Conservation (phyloP, 2,888 invertebrate species). For the Psylliodes chrysocephalus region DNA sequence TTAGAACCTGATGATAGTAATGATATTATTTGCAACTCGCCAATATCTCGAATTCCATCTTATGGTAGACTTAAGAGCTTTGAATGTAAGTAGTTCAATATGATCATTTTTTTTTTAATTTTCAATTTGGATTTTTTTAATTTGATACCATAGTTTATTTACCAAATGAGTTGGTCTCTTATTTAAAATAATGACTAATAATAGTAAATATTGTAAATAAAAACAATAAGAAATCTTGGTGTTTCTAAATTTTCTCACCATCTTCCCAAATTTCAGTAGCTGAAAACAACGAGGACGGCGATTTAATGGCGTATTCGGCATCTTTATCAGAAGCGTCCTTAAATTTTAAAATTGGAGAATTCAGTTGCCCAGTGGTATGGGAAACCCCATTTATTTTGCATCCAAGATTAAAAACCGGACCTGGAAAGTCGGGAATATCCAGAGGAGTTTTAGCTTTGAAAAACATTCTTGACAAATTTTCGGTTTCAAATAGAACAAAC, state of each 20-base stretch:
- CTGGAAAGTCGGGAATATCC: slow-evolving; percentile 70
- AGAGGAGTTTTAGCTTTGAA: slow-evolving; percentile 73
- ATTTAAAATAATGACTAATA: no score
- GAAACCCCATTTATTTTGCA: slow-evolving; percentile 75
- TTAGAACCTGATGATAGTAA: slow-evolving; percentile 71
- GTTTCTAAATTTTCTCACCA: neutral
- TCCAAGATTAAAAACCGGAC: slow-evolving; percentile 75
- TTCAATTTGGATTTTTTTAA: neutral
- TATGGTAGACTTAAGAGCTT: slow-evolving; percentile 58
- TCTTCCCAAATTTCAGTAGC: slow-evolving; percentile 44
- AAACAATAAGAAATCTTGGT: no score
- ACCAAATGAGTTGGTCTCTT: no score
- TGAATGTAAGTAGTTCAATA: slow-evolving; percentile 59
- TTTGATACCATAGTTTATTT: no score
- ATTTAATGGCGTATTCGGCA: slow-evolving; percentile 51
- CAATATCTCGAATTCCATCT: slow-evolving; percentile 55
- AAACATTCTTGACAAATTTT: slow-evolving; percentile 74
- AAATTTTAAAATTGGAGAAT: slow-evolving; percentile 73
- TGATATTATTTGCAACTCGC: slow-evolving; percentile 48
- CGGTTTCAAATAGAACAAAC: slow-evolving; percentile 77
- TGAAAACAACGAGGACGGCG: slow-evolving; percentile 59
- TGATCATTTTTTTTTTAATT: no score
- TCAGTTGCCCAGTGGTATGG: slow-evolving; percentile 81
- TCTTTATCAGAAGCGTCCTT: slow-evolving; percentile 62
- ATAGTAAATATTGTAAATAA: no score